Conservation (phyloP, 1,140 invertebrate species). For the Ostrea denselamellosa region DNA sequence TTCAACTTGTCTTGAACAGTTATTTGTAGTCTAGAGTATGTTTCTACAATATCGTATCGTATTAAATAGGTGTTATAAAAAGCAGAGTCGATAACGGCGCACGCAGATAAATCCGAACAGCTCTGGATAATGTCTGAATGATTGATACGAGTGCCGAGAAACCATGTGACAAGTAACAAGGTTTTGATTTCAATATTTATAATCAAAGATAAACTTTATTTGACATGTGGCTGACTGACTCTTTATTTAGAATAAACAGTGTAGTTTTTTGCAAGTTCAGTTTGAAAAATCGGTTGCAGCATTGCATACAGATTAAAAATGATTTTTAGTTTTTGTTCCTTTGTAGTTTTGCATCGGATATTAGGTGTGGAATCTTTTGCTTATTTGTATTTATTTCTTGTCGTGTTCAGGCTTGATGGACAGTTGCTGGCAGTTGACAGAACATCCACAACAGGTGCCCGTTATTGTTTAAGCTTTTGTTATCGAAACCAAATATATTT, state of each 20-base stretch:
- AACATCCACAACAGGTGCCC: conserved; percentile 48
- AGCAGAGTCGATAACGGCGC: conserved; percentile 6
- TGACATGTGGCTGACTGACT: background rate
- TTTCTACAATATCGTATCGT: conserved; percentile 6
- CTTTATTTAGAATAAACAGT: background rate
- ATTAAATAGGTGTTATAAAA: conserved; percentile 34
- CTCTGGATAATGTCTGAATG: conserved; percentile 28
- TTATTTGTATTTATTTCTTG: background rate
- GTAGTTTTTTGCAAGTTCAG: background rate
- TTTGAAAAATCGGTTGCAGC: background rate
- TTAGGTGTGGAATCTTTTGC: background rate
- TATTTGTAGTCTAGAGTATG: background rate
- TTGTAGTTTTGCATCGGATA: background rate
- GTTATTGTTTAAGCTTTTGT: conserved; percentile 30
- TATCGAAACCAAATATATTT: conserved; percentile 40
- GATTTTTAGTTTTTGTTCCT: background rate
- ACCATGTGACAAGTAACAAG: conserved; percentile 26
- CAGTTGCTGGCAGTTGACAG: conserved; percentile 52
- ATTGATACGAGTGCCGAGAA: background rate
- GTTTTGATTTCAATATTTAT: conserved; percentile 19
- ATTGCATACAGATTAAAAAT: background rate
- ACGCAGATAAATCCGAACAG: conserved; percentile 26
- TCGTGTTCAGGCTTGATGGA: background rate
- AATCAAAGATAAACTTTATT: conserved; percentile 27
- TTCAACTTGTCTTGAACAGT: background rate